Base-by-base conservation (phyloP, 2,888 invertebrate genomes). In the Latrodectus hesperus region DNA sequence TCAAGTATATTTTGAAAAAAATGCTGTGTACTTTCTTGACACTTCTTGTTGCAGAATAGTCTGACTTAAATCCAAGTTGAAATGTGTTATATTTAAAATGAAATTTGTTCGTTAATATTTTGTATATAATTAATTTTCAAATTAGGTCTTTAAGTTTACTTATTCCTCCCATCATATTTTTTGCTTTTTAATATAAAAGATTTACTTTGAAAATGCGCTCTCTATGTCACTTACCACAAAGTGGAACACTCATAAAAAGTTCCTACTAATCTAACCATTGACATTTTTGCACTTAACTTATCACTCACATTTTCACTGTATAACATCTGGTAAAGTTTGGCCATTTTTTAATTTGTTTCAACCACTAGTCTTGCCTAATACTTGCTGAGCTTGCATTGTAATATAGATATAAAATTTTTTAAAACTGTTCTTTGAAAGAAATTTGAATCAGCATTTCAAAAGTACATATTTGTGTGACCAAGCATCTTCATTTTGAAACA, bases 1-100 rank as follows among this genome's bases (percentile, higher is more conserved):
- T 82, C 67, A 87, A 87, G 67, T 81, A 76, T 82, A 85, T 85
- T 85, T 79, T 79, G 74, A 85, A 84, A 82, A 75, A 16, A 64
- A 72, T 77, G 65, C 71, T 72, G 73, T 84, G 73, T 73, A 73
- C 55, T 84, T 84, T 84, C 78, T 84, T 51, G 26, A 77, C 84
- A 84, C 84, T 84, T 84, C 84, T 84, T 78, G 78, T 73, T 78
- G 84, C 84, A 73, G 74, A 68, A 55, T 52, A 73, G 67, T 73
- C 67, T 38, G 38, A 38, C 38, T 38, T 38, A 38, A 38, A 38
- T 38, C 2, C 38, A 38, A 38, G 38, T 38, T 38, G 38, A 38
- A 38, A 38, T 38, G 38, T 38, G 38, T 38, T 38, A 38, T 38
- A 38, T 38, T 38, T 38, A 38, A 38, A 38, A 38, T 38, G 38